Evolutionary conservation across 2,888 invertebrate species (phyloP).

Genomic region (Meandrusa payeni): DNA sequence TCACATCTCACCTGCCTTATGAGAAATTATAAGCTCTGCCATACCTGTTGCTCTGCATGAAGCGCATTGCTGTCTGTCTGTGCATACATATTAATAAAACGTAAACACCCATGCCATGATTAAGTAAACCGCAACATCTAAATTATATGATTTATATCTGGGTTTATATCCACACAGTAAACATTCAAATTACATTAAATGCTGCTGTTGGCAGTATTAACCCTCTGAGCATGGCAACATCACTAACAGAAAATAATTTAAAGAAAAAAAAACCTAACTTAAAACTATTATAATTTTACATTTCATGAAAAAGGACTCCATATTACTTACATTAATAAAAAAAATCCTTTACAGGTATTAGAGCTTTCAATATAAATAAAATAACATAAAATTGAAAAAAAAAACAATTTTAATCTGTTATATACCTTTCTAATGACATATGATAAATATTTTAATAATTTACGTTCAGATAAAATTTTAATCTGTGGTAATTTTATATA

Average conservation of each 20-base stretch:
- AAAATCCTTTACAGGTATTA: conserved; percentile 10
- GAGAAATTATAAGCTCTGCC: conserved; percentile 91
- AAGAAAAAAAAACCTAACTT: too few species aligned
- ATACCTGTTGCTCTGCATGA: conserved; percentile 77
- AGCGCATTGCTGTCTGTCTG: conserved; percentile 66
- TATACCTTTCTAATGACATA: conserved; percentile 6
- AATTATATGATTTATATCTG: too few species aligned
- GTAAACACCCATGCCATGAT: conserved; percentile 27
- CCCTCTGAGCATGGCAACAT: conserved; percentile 48
- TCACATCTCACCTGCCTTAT: conserved; percentile 94
- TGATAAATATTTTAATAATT: too few species aligned
- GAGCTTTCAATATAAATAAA: conserved; percentile 10
- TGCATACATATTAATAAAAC: conserved; percentile 46
- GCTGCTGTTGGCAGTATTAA: conserved; percentile 26
- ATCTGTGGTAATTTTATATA: neutral
- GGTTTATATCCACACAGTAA: too few species aligned
- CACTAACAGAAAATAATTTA: conserved; percentile 42
- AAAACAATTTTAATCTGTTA: conserved; percentile 9
- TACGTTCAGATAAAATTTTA: too few species aligned
- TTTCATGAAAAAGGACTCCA: too few species aligned
- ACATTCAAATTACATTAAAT: too few species aligned
- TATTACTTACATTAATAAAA: neutral
- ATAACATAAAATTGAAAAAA: conserved; percentile 9
- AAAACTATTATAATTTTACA: too few species aligned
- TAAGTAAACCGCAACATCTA: conserved; percentile 26